Percentiles rank a stretch among this genome's conserved stretches.
Evolutionary conservation across 2,113 vertebrate genomes (phyloP).

Genomic region (Vombatus ursinus): DNA sequence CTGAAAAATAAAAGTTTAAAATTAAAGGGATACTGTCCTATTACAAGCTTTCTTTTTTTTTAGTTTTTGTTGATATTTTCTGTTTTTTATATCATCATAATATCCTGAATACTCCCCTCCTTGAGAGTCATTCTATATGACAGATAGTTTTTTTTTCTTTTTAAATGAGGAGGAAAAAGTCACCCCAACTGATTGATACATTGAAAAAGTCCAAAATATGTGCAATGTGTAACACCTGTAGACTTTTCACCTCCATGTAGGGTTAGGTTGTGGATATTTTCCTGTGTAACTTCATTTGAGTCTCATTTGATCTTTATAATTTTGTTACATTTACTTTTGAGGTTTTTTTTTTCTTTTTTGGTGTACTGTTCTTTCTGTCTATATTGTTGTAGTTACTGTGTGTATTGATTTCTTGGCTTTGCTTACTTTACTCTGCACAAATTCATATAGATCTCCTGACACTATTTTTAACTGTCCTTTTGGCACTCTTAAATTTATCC

Average conservation of each 20-base stretch:
- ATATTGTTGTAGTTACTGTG: neutral
- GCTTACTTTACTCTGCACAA: neutral
- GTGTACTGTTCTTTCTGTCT: neutral
- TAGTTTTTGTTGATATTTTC: neutral
- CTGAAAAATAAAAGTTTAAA: neutral
- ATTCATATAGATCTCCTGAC: neutral
- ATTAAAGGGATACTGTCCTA: neutral
- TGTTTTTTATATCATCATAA: neutral
- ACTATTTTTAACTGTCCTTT: neutral
- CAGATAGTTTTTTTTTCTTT: neutral
- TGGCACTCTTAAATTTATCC: neutral
- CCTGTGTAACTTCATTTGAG: neutral
- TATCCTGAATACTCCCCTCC: neutral
- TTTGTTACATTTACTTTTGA: neutral
- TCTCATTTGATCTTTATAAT: neutral
- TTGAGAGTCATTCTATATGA: neutral
- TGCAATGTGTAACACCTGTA: neutral
- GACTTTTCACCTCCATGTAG: neutral
- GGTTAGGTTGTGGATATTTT: neutral
- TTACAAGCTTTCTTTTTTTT: neutral
- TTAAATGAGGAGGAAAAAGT: neutral
- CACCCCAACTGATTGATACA: neutral
- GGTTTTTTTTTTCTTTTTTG: neutral
- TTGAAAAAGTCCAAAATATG: neutral
- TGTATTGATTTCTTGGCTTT: neutral